phyloP scores from a whole-genome alignment of 2,113 vertebrate genomes.

The Pachyramphus minor region DNA sequence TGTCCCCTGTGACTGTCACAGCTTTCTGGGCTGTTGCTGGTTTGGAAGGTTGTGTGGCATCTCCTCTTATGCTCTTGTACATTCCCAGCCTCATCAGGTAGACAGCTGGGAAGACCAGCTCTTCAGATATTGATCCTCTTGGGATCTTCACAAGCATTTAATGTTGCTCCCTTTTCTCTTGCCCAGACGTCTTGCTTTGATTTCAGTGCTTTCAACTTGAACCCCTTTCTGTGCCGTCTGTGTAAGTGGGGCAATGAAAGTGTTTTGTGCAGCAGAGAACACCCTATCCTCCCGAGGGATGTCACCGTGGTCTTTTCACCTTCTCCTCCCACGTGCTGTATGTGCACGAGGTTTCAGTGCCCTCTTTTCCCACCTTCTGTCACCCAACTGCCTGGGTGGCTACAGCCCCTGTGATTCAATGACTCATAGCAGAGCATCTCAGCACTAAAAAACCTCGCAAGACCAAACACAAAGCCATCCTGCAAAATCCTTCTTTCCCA shows the following conservation, averaged over 20 bases:
- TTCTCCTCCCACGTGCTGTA: neutral
- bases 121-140: neutral
- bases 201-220: neutral
- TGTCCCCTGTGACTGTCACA: neutral
- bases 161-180: neutral
- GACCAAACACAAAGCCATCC: neutral
- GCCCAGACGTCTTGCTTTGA: neutral
- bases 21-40: neutral
- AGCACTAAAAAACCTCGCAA: accelerated
- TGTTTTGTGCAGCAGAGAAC: neutral
- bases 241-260: neutral
- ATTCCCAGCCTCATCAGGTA: neutral
- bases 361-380: neutral
- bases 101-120: neutral
- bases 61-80: neutral
- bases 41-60: neutral
- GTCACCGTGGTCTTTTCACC: accelerated
- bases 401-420: neutral
- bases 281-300: neutral
- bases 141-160: neutral
- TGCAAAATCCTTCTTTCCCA: neutral
- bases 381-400: neutral
- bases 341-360: neutral
- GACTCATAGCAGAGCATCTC: neutral
- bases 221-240: neutral